These are phyloP conservation scores for Zoanthus solanderi DNA, from an alignment of 92 coral and sea anemone genomes.

Conservation along the genomic window DNA sequence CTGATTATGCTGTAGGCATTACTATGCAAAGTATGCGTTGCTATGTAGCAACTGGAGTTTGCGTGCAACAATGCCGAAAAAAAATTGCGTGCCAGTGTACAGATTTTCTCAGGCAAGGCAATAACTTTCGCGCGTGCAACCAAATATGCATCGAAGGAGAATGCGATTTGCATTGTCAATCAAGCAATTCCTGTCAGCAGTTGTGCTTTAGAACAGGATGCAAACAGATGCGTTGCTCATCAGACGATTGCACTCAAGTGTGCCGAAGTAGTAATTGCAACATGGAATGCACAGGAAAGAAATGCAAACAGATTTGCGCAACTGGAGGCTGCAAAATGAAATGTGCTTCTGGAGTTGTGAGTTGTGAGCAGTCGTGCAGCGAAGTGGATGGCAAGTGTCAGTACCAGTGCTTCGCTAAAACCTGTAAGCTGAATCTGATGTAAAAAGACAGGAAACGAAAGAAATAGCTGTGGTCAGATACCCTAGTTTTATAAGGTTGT, in stretches of 20 bases:
- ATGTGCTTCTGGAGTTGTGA: slow-evolving; percentile 66
- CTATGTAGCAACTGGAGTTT: slow-evolving; percentile 48
- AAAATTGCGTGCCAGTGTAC: slow-evolving; percentile 62
- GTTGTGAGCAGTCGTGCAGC: slow-evolving; percentile 73
- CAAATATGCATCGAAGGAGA: slow-evolving; percentile 72
- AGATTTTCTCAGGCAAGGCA: slow-evolving; percentile 32
- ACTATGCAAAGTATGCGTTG: slow-evolving; percentile 50
- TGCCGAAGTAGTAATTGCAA: slow-evolving; percentile 72
- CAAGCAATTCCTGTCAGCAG: slow-evolving; percentile 70
- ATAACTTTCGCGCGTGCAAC: slow-evolving; percentile 48
- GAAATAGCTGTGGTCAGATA: too few relatives aligned
- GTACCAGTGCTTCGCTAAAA: slow-evolving; percentile 65
- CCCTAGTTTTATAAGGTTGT: too few relatives aligned
- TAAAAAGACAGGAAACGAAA: background rate
- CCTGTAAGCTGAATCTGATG: slow-evolving; percentile 47
- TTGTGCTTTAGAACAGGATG: slow-evolving; percentile 75
- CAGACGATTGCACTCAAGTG: slow-evolving; percentile 65
- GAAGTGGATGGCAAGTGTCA: slow-evolving; percentile 55
- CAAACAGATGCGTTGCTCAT: slow-evolving; percentile 64
- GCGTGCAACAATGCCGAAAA: slow-evolving; percentile 66
- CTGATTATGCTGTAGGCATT: slow-evolving; percentile 45
- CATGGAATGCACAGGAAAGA: slow-evolving; percentile 77
- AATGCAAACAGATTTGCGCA: slow-evolving; percentile 79
- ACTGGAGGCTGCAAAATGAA: slow-evolving; percentile 81
- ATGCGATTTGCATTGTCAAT: slow-evolving; percentile 65